phyloP scores from a whole-genome alignment of 2,888 invertebrate genomes.

The Rhodophaea formosa region DNA sequence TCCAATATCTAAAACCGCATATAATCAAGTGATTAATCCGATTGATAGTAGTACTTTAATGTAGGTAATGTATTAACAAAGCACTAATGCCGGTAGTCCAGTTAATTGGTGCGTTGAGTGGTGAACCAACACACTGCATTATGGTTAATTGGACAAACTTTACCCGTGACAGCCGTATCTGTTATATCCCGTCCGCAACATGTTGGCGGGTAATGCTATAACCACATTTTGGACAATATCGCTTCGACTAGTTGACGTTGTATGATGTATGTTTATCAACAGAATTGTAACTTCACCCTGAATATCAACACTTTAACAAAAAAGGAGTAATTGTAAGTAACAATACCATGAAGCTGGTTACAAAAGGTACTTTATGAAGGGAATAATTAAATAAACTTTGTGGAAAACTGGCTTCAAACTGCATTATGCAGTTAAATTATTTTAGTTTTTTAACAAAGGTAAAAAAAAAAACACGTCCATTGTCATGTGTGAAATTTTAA shows the following conservation, averaged over 20 bases:
- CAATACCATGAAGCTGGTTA: too few relatives aligned
- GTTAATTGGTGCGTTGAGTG: slow-evolving; percentile 6
- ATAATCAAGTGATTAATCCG: neutral
- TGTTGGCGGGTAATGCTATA: neutral
- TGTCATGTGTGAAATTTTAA: too few relatives aligned
- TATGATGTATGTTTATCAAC: too few relatives aligned
- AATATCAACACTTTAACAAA: too few relatives aligned
- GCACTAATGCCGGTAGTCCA: neutral
- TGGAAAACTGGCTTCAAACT: too few relatives aligned
- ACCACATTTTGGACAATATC: neutral
- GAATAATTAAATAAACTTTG: too few relatives aligned
- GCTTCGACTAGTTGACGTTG: neutral
- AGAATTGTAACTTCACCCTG: neutral
- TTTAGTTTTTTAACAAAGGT: too few relatives aligned
- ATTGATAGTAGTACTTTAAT: neutral
- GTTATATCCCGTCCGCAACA: neutral
- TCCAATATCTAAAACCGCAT: too few relatives aligned
- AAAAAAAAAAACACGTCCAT: too few relatives aligned
- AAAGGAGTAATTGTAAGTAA: too few relatives aligned
- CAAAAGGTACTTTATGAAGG: too few relatives aligned
- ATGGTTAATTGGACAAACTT: slow-evolving; percentile 11
- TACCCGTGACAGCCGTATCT: slow-evolving; percentile 1
- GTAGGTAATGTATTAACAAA: neutral
- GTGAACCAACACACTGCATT: neutral
- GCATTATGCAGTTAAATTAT: too few relatives aligned